phyloP scores from a whole-genome alignment of 2,888 invertebrate species.

The Lymantria dispar region DNA sequence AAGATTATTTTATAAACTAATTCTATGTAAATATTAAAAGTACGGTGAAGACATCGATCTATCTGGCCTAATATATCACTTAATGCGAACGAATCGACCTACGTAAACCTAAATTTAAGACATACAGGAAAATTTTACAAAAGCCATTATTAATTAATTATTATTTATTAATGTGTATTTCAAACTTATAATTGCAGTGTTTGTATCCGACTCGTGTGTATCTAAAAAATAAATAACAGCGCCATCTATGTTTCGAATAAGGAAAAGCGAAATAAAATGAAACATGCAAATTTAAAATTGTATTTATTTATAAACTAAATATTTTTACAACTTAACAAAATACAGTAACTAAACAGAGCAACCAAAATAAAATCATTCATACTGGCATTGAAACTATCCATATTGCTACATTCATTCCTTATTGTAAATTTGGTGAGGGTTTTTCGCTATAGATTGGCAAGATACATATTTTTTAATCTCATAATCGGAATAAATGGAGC shows the following conservation, averaged over 20 bases:
- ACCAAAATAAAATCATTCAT: slow-evolving; percentile 71
- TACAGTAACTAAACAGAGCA: slow-evolving; percentile 78
- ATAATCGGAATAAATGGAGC: slow-evolving; percentile 28
- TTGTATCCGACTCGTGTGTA: too few species aligned
- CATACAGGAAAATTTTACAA: slow-evolving; percentile 58
- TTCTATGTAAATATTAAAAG: slow-evolving; percentile 72
- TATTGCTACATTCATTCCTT: slow-evolving; percentile 38
- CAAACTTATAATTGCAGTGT: neutral
- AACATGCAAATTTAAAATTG: slow-evolving; percentile 69
- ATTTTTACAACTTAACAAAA: slow-evolving; percentile 83
- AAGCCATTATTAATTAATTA: slow-evolving; percentile 46
- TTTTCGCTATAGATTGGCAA: slow-evolving; percentile 32
- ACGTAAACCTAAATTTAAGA: slow-evolving; percentile 54
- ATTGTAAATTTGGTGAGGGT: slow-evolving; percentile 6
- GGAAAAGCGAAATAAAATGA: slow-evolving; percentile 58
- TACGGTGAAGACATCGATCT: slow-evolving; percentile 76
- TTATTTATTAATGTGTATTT: neutral
- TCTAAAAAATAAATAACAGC: slow-evolving; percentile 23
- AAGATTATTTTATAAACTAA: slow-evolving; percentile 43
- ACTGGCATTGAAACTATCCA: slow-evolving; percentile 43
- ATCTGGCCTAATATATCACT: slow-evolving; percentile 64
- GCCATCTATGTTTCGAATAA: slow-evolving; percentile 43
- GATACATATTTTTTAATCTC: slow-evolving; percentile 30
- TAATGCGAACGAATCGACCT: slow-evolving; percentile 51
- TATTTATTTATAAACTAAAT: slow-evolving; percentile 79